Base-by-base conservation (phyloP, 2,888 invertebrate species). In the Spodoptera littoralis region DNA sequence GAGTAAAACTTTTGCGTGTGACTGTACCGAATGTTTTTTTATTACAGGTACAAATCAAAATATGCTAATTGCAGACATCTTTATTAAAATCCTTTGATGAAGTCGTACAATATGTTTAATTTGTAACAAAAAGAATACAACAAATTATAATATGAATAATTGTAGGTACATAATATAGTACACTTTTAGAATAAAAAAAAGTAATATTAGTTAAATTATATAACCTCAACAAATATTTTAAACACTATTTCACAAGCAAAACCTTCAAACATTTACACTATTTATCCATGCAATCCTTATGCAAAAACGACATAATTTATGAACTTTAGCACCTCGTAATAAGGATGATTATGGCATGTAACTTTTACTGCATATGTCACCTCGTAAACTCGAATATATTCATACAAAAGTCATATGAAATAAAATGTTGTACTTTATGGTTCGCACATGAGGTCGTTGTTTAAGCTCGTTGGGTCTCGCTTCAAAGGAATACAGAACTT, bases 371-470 rank as follows among this genome's bases (percentile, higher is more conserved):
- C 22, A 44, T 63, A 49, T 57, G 50, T 60, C 77, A 60, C 57
- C 64, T 77, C 75, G 46, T 74, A 78, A 78, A 72, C 58, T 66
- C 54, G 57, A 63, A 65, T 71, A 73, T 76, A 73, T 69, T 66
- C 70, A 65, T 67, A 77, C 70, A 76, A 71, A 62, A 66, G 22
- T 58, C 53, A 53, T 63, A 58, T 55, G 63, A 65, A 68, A 71
- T 74, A 79, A 74, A 63, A 58, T 60, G 54, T 50, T 24, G 42
- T 56, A 69, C 70, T 78, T 78, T 76, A 79, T 64, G 77, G 48
- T 75, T 66, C 59, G 56, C 65, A 49, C 79, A 67, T 64, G 61
- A 62, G 61, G 56, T 65, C 60, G 54, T 77, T 63, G 60, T 67
- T 43, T 42, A 55, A 43, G 60, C 53, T 60, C 36, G 36, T 36